Conservation (phyloP, 2,113 vertebrate species). For the Natator depressus region DNA sequence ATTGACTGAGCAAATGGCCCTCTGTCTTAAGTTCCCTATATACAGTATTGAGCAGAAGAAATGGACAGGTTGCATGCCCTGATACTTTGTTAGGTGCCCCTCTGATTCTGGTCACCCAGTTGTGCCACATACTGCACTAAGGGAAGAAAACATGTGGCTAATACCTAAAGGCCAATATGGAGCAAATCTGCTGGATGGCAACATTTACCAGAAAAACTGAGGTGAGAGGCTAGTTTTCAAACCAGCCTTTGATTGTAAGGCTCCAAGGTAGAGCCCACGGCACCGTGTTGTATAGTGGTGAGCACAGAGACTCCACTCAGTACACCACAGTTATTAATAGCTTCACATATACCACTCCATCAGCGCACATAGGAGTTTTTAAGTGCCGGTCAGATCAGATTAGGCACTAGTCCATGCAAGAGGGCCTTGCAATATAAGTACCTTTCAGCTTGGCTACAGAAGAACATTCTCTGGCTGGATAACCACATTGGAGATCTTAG, state of each 20-base stretch:
- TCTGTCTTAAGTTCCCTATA: not conserved
- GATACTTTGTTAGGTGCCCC: not conserved
- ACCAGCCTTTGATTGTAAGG: not conserved
- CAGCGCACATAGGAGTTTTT: not conserved
- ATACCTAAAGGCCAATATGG: not conserved
- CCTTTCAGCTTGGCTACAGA: constrained; percentile 8
- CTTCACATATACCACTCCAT: not conserved
- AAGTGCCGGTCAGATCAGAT: not conserved
- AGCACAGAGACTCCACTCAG: not conserved
- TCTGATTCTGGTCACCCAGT: not conserved
- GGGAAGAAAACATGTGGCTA: not conserved
- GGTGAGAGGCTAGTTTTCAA: not conserved
- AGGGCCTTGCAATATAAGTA: not conserved
- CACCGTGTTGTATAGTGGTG: not conserved
- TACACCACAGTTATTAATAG: not conserved
- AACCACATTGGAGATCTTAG: not conserved
- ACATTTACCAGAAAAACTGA: not conserved
- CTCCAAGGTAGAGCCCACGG: not conserved
- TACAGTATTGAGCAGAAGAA: not conserved
- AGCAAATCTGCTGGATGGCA: not conserved
- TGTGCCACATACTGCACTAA: not conserved
- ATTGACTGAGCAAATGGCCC: not conserved
- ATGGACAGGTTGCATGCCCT: not conserved
- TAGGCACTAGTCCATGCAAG: not conserved
- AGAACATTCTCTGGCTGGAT: not conserved